phyloP scores from a whole-genome alignment of 30 jellyfish, hydroid and myxozoan species.

The Cassiopea andromeda region DNA sequence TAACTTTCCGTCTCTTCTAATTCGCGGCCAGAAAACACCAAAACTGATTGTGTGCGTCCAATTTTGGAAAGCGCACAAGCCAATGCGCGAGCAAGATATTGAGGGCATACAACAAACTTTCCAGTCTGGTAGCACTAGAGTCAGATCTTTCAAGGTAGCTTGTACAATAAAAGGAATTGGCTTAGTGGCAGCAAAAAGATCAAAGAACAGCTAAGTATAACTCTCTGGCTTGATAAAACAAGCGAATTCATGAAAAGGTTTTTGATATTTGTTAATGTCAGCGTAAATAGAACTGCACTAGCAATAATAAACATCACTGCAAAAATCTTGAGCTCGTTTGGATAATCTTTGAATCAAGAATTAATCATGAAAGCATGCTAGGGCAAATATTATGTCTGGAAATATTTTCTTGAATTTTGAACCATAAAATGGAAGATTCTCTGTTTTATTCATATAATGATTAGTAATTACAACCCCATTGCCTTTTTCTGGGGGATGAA shows the following conservation, averaged over 20 bases:
- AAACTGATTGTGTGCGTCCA: too few species aligned
- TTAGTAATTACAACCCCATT: too few species aligned
- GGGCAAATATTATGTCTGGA: slow-evolving; percentile 31
- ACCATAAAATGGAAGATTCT: too few species aligned
- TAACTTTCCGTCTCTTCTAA: too few species aligned
- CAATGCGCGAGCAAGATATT: too few species aligned
- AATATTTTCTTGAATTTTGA: neutral
- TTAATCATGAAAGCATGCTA: slow-evolving; percentile 50
- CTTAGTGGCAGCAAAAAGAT: neutral
- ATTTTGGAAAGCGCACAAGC: too few species aligned
- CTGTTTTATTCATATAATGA: too few species aligned
- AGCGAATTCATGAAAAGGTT: slow-evolving; percentile 36
- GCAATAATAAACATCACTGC: slow-evolving; percentile 15
- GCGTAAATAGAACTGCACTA: slow-evolving; percentile 30
- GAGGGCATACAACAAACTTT: too few species aligned
- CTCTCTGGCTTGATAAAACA: slow-evolving; percentile 13
- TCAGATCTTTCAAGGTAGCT: too few species aligned
- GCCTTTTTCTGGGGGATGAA: too few species aligned
- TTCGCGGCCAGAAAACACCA: too few species aligned
- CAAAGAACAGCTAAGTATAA: slow-evolving; percentile 41
- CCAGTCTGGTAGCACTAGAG: too few species aligned
- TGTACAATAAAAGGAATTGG: neutral
- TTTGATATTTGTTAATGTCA: slow-evolving; percentile 32
- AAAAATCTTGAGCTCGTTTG: neutral
- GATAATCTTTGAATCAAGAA: slow-evolving; percentile 16